phyloP scores from a whole-genome alignment of 2,113 vertebrate genomes.

The Actinemys pallida region DNA sequence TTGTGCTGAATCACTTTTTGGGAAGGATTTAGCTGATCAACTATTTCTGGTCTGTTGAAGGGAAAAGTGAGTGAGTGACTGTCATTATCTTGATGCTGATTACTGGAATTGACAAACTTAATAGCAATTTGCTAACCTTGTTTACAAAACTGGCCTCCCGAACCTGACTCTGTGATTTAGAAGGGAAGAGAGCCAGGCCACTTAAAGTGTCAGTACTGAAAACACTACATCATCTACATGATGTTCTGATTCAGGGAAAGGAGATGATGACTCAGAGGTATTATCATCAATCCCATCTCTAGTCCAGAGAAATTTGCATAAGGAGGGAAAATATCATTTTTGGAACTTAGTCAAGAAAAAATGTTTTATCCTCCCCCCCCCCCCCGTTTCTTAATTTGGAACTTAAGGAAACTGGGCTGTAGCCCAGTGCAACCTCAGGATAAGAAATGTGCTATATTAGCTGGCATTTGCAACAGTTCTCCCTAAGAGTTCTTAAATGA shows the following conservation, averaged over 20 bases:
- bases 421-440: neutral
- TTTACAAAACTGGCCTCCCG: slow-evolving; percentile 57
- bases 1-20: slow-evolving; percentile 25
- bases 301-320: slow-evolving; percentile 47
- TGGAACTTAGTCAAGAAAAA: neutral
- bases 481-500: neutral
- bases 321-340: slow-evolving; percentile 50
- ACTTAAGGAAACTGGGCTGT: neutral
- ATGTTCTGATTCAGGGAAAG: slow-evolving; percentile 43
- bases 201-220: neutral
- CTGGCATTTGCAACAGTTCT: neutral
- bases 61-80: slow-evolving; percentile 16
- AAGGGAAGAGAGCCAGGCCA: slow-evolving; percentile 18
- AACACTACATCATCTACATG: slow-evolving; percentile 11
- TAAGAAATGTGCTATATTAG: neutral
- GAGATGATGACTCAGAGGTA: slow-evolving; percentile 44
- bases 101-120: slow-evolving; percentile 56
- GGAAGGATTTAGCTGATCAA: slow-evolving; percentile 52
- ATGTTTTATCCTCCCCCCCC: neutral
- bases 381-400: neutral
- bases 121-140: slow-evolving; percentile 60
- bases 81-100: slow-evolving; percentile 48
- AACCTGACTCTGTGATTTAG: slow-evolving; percentile 31
- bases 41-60: slow-evolving; percentile 69
- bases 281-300: slow-evolving; percentile 24